phyloP scores from a whole-genome alignment of 1,140 invertebrate species.

The Delia radicum region DNA sequence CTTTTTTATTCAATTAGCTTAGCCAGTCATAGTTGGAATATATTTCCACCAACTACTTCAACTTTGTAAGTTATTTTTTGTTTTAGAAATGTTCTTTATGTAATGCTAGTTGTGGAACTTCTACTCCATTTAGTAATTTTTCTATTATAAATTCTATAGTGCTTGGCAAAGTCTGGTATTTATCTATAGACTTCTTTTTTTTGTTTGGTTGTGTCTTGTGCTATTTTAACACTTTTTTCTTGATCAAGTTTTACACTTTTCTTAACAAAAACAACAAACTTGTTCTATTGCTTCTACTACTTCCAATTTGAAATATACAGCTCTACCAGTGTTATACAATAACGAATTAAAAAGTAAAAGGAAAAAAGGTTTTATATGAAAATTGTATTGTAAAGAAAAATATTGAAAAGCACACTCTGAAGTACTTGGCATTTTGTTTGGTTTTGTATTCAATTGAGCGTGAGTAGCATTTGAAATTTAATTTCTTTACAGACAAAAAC shows the following conservation, averaged over 20 bases:
- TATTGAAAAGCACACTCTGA: background rate
- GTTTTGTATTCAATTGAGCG: constrained; percentile 1
- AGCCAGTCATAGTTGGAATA: background rate
- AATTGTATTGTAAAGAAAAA: background rate
- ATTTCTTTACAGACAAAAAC: background rate
- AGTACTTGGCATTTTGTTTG: background rate
- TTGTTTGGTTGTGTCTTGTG: background rate
- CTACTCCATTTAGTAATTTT: background rate
- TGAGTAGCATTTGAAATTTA: background rate
- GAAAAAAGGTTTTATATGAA: no score
- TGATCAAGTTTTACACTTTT: background rate
- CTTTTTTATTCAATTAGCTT: background rate
- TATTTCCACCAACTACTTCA: background rate
- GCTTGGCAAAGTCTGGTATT: background rate
- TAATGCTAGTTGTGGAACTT: background rate
- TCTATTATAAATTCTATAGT: background rate
- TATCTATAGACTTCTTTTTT: background rate
- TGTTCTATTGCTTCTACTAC: background rate
- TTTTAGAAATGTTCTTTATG: background rate
- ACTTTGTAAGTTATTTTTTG: background rate
- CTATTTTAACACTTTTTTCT: background rate
- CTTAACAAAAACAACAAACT: background rate
- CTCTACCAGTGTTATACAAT: no score
- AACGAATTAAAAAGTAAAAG: no score
- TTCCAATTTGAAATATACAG: background rate